Conservation (phyloP, 1,140 invertebrate genomes). For the Nilaparvata lugens region DNA sequence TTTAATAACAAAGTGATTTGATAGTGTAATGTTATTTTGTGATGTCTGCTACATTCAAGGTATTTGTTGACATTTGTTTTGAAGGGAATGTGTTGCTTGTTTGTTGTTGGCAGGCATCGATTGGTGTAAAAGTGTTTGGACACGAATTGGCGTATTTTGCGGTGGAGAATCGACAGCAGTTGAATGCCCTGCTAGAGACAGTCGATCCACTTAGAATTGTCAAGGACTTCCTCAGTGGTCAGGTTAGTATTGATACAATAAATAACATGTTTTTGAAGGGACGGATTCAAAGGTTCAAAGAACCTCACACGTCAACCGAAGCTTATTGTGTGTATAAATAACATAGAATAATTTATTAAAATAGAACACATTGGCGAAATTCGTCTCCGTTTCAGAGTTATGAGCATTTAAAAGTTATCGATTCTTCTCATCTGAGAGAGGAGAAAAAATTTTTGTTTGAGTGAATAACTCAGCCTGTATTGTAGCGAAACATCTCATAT, state of each 20-base stretch:
- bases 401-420: neutral
- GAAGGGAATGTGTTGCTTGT: conserved; percentile 1
- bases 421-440: neutral
- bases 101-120: conserved; percentile 32
- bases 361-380: neutral
- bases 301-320: too few species aligned
- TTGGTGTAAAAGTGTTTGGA: conserved; percentile 59
- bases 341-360: neutral
- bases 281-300: too few species aligned
- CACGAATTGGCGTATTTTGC: conserved; percentile 65
- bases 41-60: too few species aligned
- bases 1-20: too few species aligned
- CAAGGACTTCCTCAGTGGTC: conserved; percentile 60
- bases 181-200: conserved; percentile 45
- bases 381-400: too few species aligned
- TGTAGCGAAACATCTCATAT: too few species aligned
- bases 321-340: too few species aligned
- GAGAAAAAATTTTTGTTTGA: too few species aligned
- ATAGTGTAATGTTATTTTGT: too few species aligned
- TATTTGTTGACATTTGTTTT: conserved; percentile 4
- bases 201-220: conserved; percentile 58
- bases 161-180: conserved; percentile 55
- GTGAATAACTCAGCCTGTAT: too few species aligned
- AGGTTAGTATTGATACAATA: conserved; percentile 36
- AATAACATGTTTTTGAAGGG: neutral